phyloP scores from a whole-genome alignment of 2,797 vertebrate genomes.

The Scolopax rusticola region DNA sequence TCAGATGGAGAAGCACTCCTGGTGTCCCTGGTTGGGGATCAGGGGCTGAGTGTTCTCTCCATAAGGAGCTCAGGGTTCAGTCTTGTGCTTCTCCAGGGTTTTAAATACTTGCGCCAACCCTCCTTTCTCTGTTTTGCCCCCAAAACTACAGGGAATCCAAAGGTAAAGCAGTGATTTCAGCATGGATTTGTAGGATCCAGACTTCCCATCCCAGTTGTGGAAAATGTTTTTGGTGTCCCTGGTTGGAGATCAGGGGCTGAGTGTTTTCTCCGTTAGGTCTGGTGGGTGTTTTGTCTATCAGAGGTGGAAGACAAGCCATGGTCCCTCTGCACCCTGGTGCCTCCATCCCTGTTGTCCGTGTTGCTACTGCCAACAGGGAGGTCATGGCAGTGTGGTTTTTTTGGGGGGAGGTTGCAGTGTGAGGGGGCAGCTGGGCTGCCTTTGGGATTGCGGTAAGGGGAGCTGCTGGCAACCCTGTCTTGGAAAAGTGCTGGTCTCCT shows the following conservation, averaged over 20 bases:
- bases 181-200: neutral
- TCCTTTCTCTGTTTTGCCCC: neutral
- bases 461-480: neutral
- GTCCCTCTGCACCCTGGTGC: neutral
- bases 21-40: too few relatives aligned
- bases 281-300: neutral
- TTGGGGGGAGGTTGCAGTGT: fast-evolving
- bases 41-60: too few relatives aligned
- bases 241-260: fast-evolving
- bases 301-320: fast-evolving
- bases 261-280: neutral
- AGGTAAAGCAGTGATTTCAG: neutral
- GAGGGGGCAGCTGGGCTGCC: neutral
- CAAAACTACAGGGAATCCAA: fast-evolving
- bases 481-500: neutral
- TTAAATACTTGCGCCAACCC: too few relatives aligned
- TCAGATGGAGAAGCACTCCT: too few relatives aligned
- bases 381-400: fast-evolving
- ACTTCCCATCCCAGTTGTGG: neutral
- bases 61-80: too few relatives aligned
- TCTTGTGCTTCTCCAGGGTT: too few relatives aligned
- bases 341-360: fast-evolving
- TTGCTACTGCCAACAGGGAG: neutral
- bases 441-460: neutral
- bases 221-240: neutral